phyloP scores from a whole-genome alignment of 1,140 invertebrate genomes.

The Drosophila sproati region DNA sequence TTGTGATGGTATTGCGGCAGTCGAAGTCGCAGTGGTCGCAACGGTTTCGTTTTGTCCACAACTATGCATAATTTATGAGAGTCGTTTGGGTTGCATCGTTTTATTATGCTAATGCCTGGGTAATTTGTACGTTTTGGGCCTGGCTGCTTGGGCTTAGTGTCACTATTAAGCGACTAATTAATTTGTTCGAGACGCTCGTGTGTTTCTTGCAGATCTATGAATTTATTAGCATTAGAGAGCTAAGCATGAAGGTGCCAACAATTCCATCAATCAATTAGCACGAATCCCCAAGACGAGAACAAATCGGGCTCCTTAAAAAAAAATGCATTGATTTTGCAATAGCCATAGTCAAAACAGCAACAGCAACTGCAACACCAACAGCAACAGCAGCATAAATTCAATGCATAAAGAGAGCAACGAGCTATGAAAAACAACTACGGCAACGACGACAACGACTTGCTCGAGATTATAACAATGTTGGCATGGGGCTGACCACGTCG shows the following conservation, averaged over 20 bases:
- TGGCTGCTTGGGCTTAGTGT: conserved; percentile 72
- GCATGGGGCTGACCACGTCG: conserved; percentile 58
- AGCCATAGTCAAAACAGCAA: conserved; percentile 26
- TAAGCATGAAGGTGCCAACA: conserved; percentile 75
- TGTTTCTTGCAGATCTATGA: conserved; percentile 45
- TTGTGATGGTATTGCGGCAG: conserved; percentile 18
- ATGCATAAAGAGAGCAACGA: conserved; percentile 65
- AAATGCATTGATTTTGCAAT: conserved; percentile 62
- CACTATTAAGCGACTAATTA: conserved; percentile 82
- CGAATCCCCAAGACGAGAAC: background rate
- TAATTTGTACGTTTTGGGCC: conserved; percentile 78
- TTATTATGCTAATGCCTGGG: conserved; percentile 77
- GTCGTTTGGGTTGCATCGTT: conserved; percentile 70
- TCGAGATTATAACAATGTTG: conserved; percentile 33
- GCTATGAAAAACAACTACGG: conserved; percentile 24
- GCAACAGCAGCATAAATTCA: conserved; percentile 55
- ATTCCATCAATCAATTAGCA: conserved; percentile 74
- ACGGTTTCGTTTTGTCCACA: conserved; percentile 77
- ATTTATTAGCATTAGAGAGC: conserved; percentile 72
- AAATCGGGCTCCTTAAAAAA: conserved; percentile 1
- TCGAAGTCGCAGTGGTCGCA: conserved; percentile 24
- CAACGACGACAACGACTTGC: conserved; percentile 19
- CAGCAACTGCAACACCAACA: conserved; percentile 23
- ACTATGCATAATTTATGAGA: conserved; percentile 81
- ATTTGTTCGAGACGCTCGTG: conserved; percentile 76